These are phyloP conservation scores for Oncorhynchus keta DNA, from an alignment of 2,113 vertebrate species.

Conservation along the genomic window DNA sequence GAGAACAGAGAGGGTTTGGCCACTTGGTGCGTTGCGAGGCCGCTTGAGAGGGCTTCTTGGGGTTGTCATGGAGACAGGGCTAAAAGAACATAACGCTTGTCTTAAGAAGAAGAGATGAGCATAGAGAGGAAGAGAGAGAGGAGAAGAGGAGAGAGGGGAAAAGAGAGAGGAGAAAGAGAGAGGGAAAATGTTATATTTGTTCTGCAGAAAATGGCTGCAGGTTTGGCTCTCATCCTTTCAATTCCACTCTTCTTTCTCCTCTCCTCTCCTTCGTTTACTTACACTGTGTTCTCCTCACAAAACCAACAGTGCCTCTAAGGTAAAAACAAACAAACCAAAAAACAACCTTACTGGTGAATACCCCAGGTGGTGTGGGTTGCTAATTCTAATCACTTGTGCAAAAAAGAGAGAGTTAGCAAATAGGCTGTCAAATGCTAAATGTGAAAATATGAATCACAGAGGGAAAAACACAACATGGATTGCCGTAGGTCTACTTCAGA, in stretches of 20 bases:
- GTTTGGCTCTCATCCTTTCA: neutral
- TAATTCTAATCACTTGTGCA: neutral
- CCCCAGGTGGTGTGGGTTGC: no score
- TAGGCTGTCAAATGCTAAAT: no score
- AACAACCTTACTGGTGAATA: neutral
- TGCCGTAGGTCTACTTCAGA: no score
- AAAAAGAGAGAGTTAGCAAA: no score
- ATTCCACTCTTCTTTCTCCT: constrained; percentile 3
- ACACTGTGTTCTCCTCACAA: neutral
- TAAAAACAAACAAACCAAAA: neutral
- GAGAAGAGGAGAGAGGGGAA: neutral
- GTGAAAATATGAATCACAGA: no score
- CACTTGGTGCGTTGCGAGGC: constrained; percentile 23
- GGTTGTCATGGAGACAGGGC: constrained; percentile 58
- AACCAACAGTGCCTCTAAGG: neutral
- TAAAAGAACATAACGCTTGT: no score
- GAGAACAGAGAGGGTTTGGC: constrained; percentile 47
- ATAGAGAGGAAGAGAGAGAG: neutral
- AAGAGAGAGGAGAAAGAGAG: neutral
- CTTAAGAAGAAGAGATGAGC: neutral
- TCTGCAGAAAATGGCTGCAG: constrained; percentile 7
- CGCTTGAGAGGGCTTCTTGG: constrained; percentile 46
- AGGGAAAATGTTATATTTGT: constrained; percentile 33
- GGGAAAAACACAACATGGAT: no score
- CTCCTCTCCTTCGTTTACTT: constrained; percentile 10